A percentile compares a stretch with the other conserved stretches of the same genome.
phyloP scores from a whole-genome alignment of 2,888 invertebrate genomes.

The Trichopria drosophilae region DNA sequence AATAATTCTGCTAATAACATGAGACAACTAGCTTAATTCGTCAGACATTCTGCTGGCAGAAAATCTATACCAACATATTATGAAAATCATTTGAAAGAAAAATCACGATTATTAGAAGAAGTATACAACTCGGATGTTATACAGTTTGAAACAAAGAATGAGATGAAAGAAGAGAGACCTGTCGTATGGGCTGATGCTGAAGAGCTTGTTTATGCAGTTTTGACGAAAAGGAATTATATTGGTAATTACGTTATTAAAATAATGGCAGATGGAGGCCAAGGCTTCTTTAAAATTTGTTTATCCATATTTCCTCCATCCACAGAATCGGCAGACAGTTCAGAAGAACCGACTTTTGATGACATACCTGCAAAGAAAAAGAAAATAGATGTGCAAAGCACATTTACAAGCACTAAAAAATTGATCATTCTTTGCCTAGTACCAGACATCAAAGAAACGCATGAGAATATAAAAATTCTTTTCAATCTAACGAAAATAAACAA shows the following conservation, averaged over 20 bases:
- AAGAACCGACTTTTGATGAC: background rate
- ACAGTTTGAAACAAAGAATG: background rate
- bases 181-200: constrained; percentile 1
- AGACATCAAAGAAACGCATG: too few species aligned
- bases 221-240: background rate
- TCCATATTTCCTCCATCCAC: background rate
- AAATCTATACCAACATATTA: too few species aligned
- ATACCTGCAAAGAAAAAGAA: background rate
- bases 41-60: too few species aligned
- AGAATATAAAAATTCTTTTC: constrained; percentile 10
- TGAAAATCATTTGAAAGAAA: too few species aligned
- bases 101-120: background rate
- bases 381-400: background rate
- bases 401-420: background rate
- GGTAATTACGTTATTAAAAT: constrained; percentile 3
- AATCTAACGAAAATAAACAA: constrained; percentile 11
- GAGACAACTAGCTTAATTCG: background rate
- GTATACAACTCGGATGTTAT: background rate
- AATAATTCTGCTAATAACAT: too few species aligned
- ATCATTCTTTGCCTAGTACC: constrained; percentile 2
- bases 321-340: background rate
- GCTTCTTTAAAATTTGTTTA: constrained; percentile 4
- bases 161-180: constrained; percentile 2
- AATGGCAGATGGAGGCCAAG: too few species aligned
- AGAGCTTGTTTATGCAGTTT: background rate